Base-by-base conservation (phyloP, 2,113 vertebrate genomes). In the Rhinolophus ferrumequinum region DNA sequence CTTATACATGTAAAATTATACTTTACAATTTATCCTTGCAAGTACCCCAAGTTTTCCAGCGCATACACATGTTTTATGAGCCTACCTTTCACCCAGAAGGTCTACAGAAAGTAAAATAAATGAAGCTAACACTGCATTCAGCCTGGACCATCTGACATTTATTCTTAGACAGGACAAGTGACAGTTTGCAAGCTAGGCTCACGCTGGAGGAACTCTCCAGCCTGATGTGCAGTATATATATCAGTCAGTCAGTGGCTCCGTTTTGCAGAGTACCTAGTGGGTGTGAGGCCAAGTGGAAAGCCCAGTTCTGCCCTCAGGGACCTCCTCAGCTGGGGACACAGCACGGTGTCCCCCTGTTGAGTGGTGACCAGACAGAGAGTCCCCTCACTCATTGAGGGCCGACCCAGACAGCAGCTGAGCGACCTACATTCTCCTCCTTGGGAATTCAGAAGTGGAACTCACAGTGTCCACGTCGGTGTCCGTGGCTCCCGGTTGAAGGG, bases 91-190 rank as follows among this genome's bases (percentile, higher is more conserved):
- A 93, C 88, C 90, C 76, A 90, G 96, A 97, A 97, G 95, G 80
- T 96, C 95, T 97, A 82, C 50, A 79, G 90, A 97, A 96, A 97
- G 95, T 90, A 94, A 96, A 97, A 93, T 92, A 85, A 93, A 97
- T 96, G 97, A 90, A 94, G 62, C 76, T 66, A 87, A 90, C 81
- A 38, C 62, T 89, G 52, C n/a, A 19, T 87, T 84, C 95, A 75
- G 82, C 52, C 89, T 69, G 69, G 13, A 79, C 94, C 50, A 83
- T 18, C 91, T 94, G 93, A 69, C 89, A 93, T 44, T 92, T 96
- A 73, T 88, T 93, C 75, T 91, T 83, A 58, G 83, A 85, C 28
- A 79, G 80, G 86, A 85, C 77, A 75, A 94, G 82, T 89, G 91
- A 82, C 93, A 91, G 81, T 93, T 79, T 79, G 86, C 87, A 93